A percentile compares a stretch with the other conserved stretches of the same genome.
Evolutionary conservation across 2,113 vertebrate species (phyloP).

Genomic region (Trinectes maculatus): DNA sequence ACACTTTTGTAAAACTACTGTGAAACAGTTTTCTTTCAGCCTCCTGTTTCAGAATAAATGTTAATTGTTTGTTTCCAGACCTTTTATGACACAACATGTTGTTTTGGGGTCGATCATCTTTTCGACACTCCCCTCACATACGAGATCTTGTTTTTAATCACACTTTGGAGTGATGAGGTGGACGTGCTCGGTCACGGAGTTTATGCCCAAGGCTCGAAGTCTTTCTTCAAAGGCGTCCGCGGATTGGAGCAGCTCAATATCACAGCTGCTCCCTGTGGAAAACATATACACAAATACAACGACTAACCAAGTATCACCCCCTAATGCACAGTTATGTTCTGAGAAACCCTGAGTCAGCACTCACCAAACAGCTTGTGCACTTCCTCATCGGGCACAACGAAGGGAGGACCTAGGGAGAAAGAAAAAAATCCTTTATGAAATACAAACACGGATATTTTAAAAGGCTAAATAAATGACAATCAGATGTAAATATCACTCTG

Average conservation of each 20-base stretch:
- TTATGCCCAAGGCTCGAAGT: constrained; percentile 51
- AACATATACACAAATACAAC: not conserved
- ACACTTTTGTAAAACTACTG: no score
- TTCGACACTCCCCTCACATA: no score
- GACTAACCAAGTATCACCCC: not conserved
- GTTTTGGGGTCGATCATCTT: no score
- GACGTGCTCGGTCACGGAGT: constrained; percentile 55
- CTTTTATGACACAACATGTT: no score
- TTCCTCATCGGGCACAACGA: constrained; percentile 74
- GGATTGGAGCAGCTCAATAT: constrained; percentile 55
- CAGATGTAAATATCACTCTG: not conserved
- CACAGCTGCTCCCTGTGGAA: constrained; percentile 59
- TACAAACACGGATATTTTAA: no score
- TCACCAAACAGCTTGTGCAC: constrained; percentile 76
- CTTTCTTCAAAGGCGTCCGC: constrained; percentile 46
- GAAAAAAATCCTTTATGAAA: not conserved
- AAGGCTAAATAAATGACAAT: not conserved
- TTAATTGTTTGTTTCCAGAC: no score
- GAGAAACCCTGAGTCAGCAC: constrained; percentile 12
- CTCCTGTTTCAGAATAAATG: no score
- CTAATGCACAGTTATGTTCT: not conserved
- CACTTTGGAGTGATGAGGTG: constrained; percentile 64
- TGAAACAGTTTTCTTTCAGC: no score
- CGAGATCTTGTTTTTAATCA: constrained; percentile 39
- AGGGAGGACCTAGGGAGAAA: constrained; percentile 78